Base-by-base conservation (phyloP, 2,113 vertebrate genomes). In the Scomber colias region DNA sequence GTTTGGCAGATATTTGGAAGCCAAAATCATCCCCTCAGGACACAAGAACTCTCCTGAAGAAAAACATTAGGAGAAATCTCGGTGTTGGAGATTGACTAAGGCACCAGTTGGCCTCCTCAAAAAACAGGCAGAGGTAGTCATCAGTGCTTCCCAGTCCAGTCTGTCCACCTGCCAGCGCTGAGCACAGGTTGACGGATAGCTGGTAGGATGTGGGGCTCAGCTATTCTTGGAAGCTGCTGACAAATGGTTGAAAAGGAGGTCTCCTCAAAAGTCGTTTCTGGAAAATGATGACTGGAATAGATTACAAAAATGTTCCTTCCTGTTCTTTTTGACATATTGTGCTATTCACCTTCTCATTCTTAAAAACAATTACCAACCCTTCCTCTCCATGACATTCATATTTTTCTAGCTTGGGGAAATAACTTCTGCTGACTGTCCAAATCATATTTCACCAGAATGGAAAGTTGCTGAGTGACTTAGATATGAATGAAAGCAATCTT, bases 351-450 rank as follows among this genome's bases (percentile, higher is more conserved):
- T 71, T 75, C 21, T 72, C 40, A 35, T 48, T n/a, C 62, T 68
- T 44, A 21, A 68, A 75, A 76, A 78, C 69, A 57, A 74, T 67
- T 63, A 16, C 54, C 30, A 17, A 11, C 67, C 19, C 8, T 30
- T 75, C 61, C 44, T 56, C 44, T 67, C 68, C n/a, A 40, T n/a
- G 31, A 66, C 74, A 31, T 75, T 31, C 70, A 61, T 76, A 17
- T 75, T 71, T 81, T 50, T 73, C 61, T 35, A 50, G 51, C 60
- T 65, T 7, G 15, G 21, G 57, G 65, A 79, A 85, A 63, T 63
- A 60, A 46, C 53, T 69, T 87, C 75, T 85, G 77, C 82, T 87
- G 80, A 85, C 50, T 51, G 50, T 70, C 50, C 49, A 61, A 64
- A 53, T 73, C 54, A 40, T 81, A 68, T 79, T 76, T 87, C 55